Evolutionary conservation across 2,888 invertebrate genomes (phyloP).

Genomic region (Thera obeliscata): DNA sequence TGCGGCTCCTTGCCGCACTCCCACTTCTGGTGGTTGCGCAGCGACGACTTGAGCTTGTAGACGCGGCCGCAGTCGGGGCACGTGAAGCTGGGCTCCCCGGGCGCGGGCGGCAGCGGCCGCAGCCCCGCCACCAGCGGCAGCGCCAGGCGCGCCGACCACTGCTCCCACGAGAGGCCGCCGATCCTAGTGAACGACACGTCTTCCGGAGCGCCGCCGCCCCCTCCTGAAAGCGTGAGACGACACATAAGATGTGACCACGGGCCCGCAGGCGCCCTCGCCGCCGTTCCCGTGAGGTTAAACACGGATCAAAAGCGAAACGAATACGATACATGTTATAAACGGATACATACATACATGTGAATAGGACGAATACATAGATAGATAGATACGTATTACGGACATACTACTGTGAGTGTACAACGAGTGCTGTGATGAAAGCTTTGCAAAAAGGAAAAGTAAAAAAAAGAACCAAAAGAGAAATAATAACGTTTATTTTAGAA

Average conservation of each 20-base stretch:
- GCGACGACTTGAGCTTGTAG: constrained; percentile 93
- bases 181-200: constrained; percentile 90
- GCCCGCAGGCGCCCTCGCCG: constrained; percentile 22
- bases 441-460: constrained; percentile 77
- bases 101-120: constrained; percentile 51
- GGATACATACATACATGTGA: constrained; percentile 44
- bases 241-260: constrained; percentile 46
- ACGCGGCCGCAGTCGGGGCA: constrained; percentile 93
- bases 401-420: constrained; percentile 75
- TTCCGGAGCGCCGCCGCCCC: constrained; percentile 60
- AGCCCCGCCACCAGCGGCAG: constrained; percentile 86
- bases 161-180: constrained; percentile 88
- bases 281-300: constrained; percentile 72
- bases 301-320: constrained; percentile 71
- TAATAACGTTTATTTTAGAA: constrained; percentile 74
- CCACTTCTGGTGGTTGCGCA: constrained; percentile 93
- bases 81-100: constrained; percentile 86
- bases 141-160: constrained; percentile 90
- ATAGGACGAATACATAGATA: constrained; percentile 52
- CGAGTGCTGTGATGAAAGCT: constrained; percentile 83
- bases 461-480: constrained; percentile 71
- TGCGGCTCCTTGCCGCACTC: constrained; percentile 94
- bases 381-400: constrained; percentile 58
- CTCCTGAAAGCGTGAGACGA: constrained; percentile 65
- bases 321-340: constrained; percentile 62